Conservation (phyloP, 2,797 vertebrate genomes). For the Capromys pilorides region DNA sequence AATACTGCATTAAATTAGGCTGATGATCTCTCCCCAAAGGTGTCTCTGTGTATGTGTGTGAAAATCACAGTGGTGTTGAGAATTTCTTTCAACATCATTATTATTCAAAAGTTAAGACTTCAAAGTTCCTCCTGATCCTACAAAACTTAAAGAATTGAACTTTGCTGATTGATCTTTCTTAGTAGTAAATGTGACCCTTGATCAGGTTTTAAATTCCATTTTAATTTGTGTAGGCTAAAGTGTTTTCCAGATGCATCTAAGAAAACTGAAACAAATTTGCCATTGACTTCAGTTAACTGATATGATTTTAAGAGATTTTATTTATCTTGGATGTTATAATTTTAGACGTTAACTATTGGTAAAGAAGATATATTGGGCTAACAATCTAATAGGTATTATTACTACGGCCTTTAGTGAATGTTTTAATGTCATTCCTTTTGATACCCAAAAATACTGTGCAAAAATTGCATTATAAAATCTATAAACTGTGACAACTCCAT, state of each 20-base stretch:
- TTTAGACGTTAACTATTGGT: background rate
- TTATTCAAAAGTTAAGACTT: conserved; percentile 10
- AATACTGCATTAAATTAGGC: background rate
- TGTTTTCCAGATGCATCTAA: background rate
- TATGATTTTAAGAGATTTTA: background rate
- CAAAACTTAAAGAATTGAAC: conserved; percentile 4
- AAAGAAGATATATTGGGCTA: conserved; percentile 10
- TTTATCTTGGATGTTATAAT: background rate
- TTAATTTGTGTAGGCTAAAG: background rate
- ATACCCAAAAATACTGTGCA: background rate
- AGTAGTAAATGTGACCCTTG: background rate
- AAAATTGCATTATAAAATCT: background rate
- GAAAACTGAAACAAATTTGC: background rate
- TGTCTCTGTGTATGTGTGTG: background rate
- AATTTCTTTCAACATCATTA: conserved; percentile 16
- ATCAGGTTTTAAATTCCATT: background rate
- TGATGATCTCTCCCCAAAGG: background rate
- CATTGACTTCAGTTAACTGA: background rate
- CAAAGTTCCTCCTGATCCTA: background rate
- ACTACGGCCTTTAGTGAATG: background rate
- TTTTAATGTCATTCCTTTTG: background rate
- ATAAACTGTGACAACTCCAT: background rate
- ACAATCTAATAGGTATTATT: background rate
- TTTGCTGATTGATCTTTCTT: background rate
- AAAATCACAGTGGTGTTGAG: conserved; percentile 9